phyloP scores from a whole-genome alignment of 2,113 vertebrate species.

The Pelobates fuscus region DNA sequence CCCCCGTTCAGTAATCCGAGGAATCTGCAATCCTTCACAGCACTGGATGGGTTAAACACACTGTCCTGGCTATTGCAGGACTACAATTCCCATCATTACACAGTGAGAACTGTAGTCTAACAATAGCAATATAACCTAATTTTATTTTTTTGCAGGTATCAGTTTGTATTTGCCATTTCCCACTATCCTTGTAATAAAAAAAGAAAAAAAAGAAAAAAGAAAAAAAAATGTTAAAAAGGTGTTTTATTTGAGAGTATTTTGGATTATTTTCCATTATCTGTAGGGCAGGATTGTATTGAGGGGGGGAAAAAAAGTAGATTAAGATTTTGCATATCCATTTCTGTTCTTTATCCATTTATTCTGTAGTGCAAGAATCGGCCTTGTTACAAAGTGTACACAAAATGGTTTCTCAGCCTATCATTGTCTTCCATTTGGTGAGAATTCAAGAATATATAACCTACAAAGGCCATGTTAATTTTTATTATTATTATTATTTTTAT shows the following conservation, averaged over 20 bases:
- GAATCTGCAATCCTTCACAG: neutral
- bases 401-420: constrained; percentile 61
- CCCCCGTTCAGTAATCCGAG: constrained; percentile 15
- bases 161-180: constrained; percentile 56
- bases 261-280: constrained; percentile 55
- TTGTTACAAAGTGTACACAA: constrained; percentile 42
- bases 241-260: constrained; percentile 47
- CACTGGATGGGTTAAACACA: neutral
- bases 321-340: neutral
- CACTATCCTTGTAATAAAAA: constrained; percentile 52
- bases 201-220: constrained; percentile 25
- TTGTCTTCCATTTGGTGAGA: constrained; percentile 76
- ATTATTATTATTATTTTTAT: constrained; percentile 45
- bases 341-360: constrained; percentile 13
- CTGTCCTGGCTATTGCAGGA: no score
- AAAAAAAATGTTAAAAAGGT: constrained; percentile 45
- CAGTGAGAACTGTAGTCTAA: no score
- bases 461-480: constrained; percentile 56
- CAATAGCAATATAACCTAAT: neutral
- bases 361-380: constrained; percentile 41
- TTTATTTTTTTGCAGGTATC: constrained; percentile 42
- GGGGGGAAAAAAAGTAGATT: constrained; percentile 30
- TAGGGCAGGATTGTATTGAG: constrained; percentile 44
- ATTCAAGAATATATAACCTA: constrained; percentile 58
- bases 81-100: no score